Percentiles rank a stretch among this genome's conserved stretches.
Conservation (phyloP, 1,140 invertebrate genomes). For the Venustaconcha ellipsiformis region DNA sequence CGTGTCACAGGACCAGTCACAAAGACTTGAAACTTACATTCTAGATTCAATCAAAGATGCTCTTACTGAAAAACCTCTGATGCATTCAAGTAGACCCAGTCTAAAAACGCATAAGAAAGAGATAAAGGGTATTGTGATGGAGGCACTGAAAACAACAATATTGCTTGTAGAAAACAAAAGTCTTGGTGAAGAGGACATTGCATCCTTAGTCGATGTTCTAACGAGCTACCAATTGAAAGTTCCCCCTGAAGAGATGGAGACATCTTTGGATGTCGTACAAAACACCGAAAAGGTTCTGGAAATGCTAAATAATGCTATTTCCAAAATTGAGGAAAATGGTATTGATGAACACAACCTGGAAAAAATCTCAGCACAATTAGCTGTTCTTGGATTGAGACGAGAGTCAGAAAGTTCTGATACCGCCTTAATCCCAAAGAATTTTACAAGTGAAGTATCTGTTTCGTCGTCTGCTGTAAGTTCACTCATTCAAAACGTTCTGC, state of each 20-base stretch:
- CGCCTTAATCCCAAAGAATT: neutral
- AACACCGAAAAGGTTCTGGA: conserved; percentile 1
- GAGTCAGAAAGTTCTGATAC: neutral
- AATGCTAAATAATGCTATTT: conserved; percentile 10
- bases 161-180: conserved; percentile 6
- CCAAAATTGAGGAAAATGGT: conserved; percentile 8
- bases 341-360: conserved; percentile 8
- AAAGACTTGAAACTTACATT: neutral
- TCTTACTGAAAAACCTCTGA: neutral
- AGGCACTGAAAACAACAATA: conserved; percentile 13
- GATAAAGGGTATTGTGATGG: conserved; percentile 15
- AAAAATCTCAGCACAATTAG: conserved; percentile 20
- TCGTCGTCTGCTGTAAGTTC: conserved; percentile 14
- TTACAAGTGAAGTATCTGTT: conserved; percentile 10
- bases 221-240: conserved; percentile 2
- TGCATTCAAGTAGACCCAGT: neutral
- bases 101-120: conserved; percentile 14
- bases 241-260: neutral
- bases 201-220: conserved; percentile 3
- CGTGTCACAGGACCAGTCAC: neutral
- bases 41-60: conserved; percentile 21
- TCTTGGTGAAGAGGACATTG: conserved; percentile 4
- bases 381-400: conserved; percentile 15
- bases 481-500: conserved; percentile 12
- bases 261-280: neutral